Evolutionary conservation across 1,140 invertebrate genomes (phyloP), one percentile per base, ranked within the genome.

Genomic region (Atta texana): DNA sequence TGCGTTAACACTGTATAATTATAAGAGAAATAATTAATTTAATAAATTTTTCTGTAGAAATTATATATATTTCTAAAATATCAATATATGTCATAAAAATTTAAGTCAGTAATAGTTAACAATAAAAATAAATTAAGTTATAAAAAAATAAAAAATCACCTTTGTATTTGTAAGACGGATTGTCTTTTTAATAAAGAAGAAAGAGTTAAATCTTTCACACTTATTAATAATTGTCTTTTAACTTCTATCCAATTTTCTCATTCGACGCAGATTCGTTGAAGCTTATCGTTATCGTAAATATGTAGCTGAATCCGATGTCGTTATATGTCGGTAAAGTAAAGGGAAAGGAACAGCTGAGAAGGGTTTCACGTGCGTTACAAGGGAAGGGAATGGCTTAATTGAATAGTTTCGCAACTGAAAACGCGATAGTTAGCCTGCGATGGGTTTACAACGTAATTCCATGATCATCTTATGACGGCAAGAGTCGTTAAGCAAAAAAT

Each of bases 361-460:
- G 39, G 57, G 69, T 71, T 68, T 8, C 72, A 84, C 77, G 14
- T 49, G 49, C 49, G n/a, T 59, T 76, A 75, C 31, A 68, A n/a
- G 64, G 57, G 63, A 44, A 82, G 87, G n/a, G 34, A 21, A 57
- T 74, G 57, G 86, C 68, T 84, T 91, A 91, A 91, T 91, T 82
- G 86, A 89, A 85, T 86, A 89, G 78, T 86, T 87, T 76, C 66
- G 55, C 12, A 34, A 87, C 21, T 49, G 63, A 8, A 39, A 69
- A 82, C 63, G 63, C 76, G 21, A 31, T 88, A 87, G 59, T 88
- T 34, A 53, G 77, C 10, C 7, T 72, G 39, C 59, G 59, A 80
- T 55, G 71, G 55, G 71, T 64, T 0, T 44, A 24, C 34, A 55
- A 49, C 61, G 14, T 87, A 81, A 87, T 88, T 61, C 59, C 31